A percentile compares a stretch with the other conserved stretches of the same genome.
Evolutionary conservation across 1,140 invertebrate genomes (phyloP).

Genomic region (silkworm (Bombyx mori)): DNA sequence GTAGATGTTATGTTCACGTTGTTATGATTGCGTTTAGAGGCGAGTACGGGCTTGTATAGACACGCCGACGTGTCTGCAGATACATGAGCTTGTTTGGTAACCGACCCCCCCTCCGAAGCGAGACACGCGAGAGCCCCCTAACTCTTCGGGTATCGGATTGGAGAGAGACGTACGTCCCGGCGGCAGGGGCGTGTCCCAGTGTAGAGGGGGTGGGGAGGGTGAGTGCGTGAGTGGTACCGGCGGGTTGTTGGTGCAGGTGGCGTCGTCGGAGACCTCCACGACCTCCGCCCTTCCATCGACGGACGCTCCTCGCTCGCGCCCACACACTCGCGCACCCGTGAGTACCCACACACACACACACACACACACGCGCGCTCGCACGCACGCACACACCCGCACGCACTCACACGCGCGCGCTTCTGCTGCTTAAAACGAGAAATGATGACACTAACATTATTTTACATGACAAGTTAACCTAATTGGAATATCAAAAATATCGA

Average conservation of each 20-base stretch:
- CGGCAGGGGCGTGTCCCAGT: neutral
- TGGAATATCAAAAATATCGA: no score
- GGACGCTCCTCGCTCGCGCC: conserved; percentile 33
- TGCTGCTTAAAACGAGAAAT: no score
- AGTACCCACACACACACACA: conserved; percentile 38
- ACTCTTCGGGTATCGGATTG: no score
- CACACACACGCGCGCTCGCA: conserved; percentile 4
- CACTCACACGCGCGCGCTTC: neutral
- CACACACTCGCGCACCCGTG: conserved; percentile 16
- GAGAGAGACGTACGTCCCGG: neutral
- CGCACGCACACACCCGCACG: conserved; percentile 1
- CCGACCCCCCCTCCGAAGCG: neutral
- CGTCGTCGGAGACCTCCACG: conserved; percentile 35
- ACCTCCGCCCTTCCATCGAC: conserved; percentile 69
- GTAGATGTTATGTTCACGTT: conserved; percentile 60
- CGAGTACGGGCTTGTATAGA: conserved; percentile 5
- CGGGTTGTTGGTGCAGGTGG: conserved; percentile 45
- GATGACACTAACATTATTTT: no score
- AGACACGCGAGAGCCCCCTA: conserved; percentile 4
- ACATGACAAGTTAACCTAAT: no score
- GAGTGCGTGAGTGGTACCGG: conserved; percentile 15
- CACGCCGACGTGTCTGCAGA: conserved; percentile 3
- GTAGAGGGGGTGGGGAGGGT: conserved; percentile 1
- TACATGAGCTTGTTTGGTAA: conserved; percentile 15
- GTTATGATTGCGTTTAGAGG: neutral